Conservation (phyloP, 2,113 vertebrate genomes). For the Todiramphus saurophagus region DNA sequence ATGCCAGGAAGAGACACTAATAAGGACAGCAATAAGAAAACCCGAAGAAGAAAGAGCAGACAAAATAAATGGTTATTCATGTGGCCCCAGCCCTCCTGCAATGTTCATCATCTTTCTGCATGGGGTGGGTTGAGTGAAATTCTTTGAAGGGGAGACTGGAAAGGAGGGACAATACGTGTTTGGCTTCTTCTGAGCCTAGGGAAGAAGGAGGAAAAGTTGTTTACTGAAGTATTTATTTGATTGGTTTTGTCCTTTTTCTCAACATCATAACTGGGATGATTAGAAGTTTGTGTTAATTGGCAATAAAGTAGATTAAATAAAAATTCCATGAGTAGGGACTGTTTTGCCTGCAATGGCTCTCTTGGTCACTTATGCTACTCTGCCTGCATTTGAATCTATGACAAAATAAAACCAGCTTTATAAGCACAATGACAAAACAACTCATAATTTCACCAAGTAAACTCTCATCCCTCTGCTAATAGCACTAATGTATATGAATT, state of each 20-base stretch:
- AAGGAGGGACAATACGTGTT: not conserved
- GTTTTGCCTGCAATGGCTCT: not conserved
- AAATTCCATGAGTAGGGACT: not conserved
- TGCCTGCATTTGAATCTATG: not conserved
- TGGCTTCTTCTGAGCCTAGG: not conserved
- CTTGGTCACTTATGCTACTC: not conserved
- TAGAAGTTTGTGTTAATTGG: not conserved
- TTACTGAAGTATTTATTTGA: not conserved
- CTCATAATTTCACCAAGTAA: not conserved
- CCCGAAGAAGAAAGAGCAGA: not conserved
- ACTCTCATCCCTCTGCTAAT: not conserved
- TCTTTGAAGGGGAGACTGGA: not conserved
- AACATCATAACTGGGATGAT: not conserved
- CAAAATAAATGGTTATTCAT: accelerated
- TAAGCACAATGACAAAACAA: not conserved
- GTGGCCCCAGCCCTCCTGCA: not conserved
- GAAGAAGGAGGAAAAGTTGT: not conserved
- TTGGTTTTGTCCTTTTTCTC: not conserved
- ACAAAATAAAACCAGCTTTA: not conserved
- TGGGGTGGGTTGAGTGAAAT: not conserved
- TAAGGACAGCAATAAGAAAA: not conserved
- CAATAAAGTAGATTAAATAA: not conserved
- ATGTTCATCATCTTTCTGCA: not conserved
- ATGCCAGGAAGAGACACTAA: not conserved
- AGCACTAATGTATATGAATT: not conserved